Conservation (phyloP, 2,113 vertebrate genomes). For the Telmatochromis sp. region DNA sequence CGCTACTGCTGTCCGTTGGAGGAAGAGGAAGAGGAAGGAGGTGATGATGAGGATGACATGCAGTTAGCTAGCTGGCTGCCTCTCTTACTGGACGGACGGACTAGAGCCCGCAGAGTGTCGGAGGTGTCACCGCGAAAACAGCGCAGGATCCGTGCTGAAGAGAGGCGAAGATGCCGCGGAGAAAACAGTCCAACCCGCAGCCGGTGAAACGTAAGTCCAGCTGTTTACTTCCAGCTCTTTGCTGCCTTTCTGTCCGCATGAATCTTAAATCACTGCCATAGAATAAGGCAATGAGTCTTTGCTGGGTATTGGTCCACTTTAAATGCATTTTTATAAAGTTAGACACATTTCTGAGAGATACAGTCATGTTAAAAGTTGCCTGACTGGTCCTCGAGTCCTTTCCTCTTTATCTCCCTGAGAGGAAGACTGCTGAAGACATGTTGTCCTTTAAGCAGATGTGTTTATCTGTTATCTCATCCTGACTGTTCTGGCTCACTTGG, state of each 20-base stretch:
- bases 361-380: background rate
- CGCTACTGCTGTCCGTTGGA: background rate
- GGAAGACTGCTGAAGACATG: background rate
- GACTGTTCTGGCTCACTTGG: background rate
- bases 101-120: background rate
- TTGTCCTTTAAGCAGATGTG: background rate
- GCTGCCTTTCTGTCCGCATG: background rate
- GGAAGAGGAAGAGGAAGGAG: constrained; percentile 55
- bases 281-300: background rate
- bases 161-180: constrained; percentile 80
- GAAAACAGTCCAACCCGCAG: constrained; percentile 90
- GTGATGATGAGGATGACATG: constrained; percentile 25
- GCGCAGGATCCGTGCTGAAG: background rate
- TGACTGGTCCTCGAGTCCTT: background rate
- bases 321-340: background rate
- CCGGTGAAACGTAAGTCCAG: constrained; percentile 80
- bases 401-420: background rate
- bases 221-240: background rate
- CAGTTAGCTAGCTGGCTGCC: constrained; percentile 32
- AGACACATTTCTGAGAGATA: background rate
- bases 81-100: constrained; percentile 22
- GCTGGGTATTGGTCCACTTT: background rate
- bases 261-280: background rate
- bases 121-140: background rate
- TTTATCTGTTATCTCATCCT: constrained; percentile 49